phyloP scores from a whole-genome alignment of 1,140 invertebrate species.

The Frieseomelitta varia region DNA sequence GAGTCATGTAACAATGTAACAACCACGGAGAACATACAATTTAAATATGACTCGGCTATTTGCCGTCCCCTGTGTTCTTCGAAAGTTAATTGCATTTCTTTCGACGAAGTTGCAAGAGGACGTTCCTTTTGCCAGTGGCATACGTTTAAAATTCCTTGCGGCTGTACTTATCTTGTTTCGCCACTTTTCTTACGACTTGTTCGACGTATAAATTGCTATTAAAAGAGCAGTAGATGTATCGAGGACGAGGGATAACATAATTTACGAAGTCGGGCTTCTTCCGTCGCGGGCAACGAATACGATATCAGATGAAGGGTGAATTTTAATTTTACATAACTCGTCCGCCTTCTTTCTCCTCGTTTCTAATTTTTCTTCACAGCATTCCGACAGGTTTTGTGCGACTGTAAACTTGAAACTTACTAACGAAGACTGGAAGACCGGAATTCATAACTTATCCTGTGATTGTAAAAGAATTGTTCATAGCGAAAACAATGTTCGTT shows the following conservation, averaged over 20 bases:
- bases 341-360: not conserved
- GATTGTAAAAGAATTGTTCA: too few species aligned
- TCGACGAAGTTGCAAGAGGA: not conserved
- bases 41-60: not conserved
- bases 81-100: not conserved
- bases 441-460: not conserved
- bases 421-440: not conserved
- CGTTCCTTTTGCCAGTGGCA: too few species aligned
- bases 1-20: not conserved
- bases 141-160: conserved; percentile 6
- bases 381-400: not conserved
- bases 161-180: not conserved
- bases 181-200: not conserved
- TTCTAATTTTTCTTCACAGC: too few species aligned
- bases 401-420: not conserved
- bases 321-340: conserved; percentile 3
- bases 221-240: not conserved
- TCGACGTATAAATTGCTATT: conserved; percentile 1
- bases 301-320: not conserved
- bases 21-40: not conserved
- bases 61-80: too few species aligned
- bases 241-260: not conserved
- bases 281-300: not conserved
- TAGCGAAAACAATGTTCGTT: too few species aligned
- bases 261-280: conserved; percentile 18